Evolutionary conservation across 2,888 invertebrate genomes (phyloP), one percentile per base, ranked within the genome.

Genomic region (Sussaba pulchella): DNA sequence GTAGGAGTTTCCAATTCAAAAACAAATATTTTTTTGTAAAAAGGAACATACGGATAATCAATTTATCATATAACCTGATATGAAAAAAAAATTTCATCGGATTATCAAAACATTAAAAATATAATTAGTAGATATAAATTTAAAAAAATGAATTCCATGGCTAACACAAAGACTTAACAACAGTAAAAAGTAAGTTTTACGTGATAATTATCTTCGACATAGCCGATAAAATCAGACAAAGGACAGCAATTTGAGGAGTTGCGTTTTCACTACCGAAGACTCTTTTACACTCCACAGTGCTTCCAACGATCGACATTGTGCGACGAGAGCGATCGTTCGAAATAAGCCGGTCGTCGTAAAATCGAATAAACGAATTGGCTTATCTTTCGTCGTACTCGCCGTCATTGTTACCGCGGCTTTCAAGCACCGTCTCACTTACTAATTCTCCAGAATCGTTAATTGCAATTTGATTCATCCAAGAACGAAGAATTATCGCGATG

Each of bases 301-400:
- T 59, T n/a, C n/a, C 41, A 31, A 24, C 31, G n/a, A 36, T 67
- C 21, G 50, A 19, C 19, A 74, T 69, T 31, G 31, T 6, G 6
- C 31, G 45, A 36, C 47, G n/a, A 14, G 64, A 69, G 69, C 57
- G 67, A 74, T 70, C 78, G 63, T 19, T 54, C 26, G 74, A 64
- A 66, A 72, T 66, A 47, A 78, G 63, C 59, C 50, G n/a, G 36
- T 47, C 59, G 59, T 31, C 66, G 71, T 52, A n/a, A 52, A 78
- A 66, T 66, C 57, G 41, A 78, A 78, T 78, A 59, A 72, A 78
- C 57, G 71, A 72, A 78, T 78, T 72, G 59, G 71, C 71, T 78
- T 41, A 61, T 14, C 17, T 14, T n/a, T 5, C 14, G 19, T 5
- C 14, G 19, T 39, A 31, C 12, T 39, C 21, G 41, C 12, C 26